These are phyloP conservation scores for Mycetomoellerius zeteki DNA, from an alignment of 1,140 invertebrate species.

Conservation along the genomic window DNA sequence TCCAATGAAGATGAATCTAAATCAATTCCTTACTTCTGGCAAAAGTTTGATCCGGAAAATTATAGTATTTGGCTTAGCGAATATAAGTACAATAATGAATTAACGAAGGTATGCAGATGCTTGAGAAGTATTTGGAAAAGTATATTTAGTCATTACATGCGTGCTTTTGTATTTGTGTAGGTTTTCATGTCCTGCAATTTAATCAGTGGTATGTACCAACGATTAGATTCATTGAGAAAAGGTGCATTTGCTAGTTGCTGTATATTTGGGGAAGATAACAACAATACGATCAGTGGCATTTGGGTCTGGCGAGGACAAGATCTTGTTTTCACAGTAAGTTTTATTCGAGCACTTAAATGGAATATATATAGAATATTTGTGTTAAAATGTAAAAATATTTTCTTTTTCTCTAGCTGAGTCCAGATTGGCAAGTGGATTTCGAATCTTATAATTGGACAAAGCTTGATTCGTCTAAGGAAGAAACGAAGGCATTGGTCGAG, in stretches of 20 bases:
- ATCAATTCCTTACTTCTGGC: constrained; percentile 99
- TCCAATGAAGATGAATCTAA: constrained; percentile 98
- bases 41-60: constrained; percentile 98
- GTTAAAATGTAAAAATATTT: constrained; percentile 17
- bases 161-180: constrained; percentile 78
- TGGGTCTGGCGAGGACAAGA: constrained; percentile 99
- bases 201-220: constrained; percentile 96
- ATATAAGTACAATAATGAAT: constrained; percentile 98
- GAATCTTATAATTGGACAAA: constrained; percentile 99
- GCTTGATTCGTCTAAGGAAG: constrained; percentile 93
- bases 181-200: constrained; percentile 86
- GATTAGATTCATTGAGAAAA: constrained; percentile 99
- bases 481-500: constrained; percentile 96
- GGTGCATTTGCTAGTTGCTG: constrained; percentile 97
- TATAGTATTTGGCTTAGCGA: constrained; percentile 99
- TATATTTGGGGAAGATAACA: constrained; percentile 97
- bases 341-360: background rate
- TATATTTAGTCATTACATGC: background rate
- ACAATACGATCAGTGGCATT: constrained; percentile 97
- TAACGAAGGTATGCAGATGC: constrained; percentile 90
- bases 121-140: background rate
- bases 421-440: constrained; percentile 99
- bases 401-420: constrained; percentile 90
- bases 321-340: constrained; percentile 94
- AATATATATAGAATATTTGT: background rate